These are phyloP conservation scores for Eulemur albifrons DNA, from an alignment of 2,797 vertebrate species.

Conservation along the genomic window DNA sequence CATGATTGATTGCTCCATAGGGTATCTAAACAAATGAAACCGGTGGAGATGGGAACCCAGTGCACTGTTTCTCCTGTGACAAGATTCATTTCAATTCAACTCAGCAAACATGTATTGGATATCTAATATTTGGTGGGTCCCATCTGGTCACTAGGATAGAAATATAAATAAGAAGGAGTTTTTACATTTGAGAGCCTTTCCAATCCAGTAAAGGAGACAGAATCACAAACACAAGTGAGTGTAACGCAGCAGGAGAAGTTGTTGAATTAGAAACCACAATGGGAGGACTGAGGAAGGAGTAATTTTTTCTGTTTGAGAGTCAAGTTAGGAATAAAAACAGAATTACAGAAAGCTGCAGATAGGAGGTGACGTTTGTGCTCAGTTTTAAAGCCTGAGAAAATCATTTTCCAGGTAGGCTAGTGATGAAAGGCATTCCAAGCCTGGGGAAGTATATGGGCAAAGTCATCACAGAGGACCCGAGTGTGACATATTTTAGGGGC, in stretches of 20 bases:
- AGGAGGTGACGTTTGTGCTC: background rate
- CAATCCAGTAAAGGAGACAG: background rate
- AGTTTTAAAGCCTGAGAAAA: background rate
- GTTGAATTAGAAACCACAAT: background rate
- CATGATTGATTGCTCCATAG: background rate
- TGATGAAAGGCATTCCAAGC: background rate
- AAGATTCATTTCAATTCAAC: background rate
- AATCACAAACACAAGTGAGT: background rate
- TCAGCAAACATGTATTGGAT: background rate
- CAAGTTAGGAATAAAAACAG: background rate
- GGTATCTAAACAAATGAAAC: background rate
- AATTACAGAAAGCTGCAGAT: background rate
- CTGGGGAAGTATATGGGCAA: background rate
- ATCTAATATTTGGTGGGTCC: background rate
- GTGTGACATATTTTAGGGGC: background rate
- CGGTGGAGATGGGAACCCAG: background rate
- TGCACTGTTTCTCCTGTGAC: background rate
- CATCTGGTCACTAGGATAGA: background rate
- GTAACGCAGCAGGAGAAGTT: background rate
- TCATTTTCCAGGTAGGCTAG: background rate
- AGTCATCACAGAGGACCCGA: background rate
- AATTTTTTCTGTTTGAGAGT: background rate
- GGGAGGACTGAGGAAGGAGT: background rate
- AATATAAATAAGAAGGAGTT: background rate
- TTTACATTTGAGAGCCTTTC: background rate